Percentiles rank a stretch among this genome's conserved stretches.
Conservation (phyloP, 2,113 vertebrate species). For the Neopipo cinnamomea region DNA sequence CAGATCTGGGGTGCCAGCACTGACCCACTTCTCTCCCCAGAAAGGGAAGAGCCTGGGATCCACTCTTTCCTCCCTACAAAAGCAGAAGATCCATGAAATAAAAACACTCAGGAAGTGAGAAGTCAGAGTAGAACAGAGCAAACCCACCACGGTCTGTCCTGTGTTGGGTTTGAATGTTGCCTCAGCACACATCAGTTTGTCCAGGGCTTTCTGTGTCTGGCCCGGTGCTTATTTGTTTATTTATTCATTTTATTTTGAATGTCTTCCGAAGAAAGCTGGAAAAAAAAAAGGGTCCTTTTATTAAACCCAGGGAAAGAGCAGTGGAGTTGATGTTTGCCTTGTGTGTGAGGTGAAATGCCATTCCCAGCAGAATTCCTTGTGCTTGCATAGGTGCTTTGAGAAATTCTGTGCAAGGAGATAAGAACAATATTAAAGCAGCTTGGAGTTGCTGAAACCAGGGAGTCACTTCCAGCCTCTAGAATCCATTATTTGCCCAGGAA, state of each 20-base stretch:
- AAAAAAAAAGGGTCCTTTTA: neutral
- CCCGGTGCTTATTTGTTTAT: neutral
- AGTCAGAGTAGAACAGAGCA: neutral
- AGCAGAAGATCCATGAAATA: neutral
- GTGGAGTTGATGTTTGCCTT: neutral
- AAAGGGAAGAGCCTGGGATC: neutral
- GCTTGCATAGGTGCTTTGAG: neutral
- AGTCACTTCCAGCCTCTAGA: neutral
- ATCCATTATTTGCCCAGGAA: neutral
- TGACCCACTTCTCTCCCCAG: neutral
- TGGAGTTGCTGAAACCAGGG: neutral
- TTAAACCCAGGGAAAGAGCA: neutral
- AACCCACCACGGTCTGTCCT: rapidly evolving
- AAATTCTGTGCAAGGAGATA: neutral
- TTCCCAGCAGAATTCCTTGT: neutral
- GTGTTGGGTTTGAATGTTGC: neutral
- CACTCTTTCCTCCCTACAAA: neutral
- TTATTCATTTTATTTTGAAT: neutral
- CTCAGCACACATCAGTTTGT: neutral
- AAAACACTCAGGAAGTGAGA: neutral
- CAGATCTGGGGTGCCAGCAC: neutral
- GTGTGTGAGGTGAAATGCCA: neutral
- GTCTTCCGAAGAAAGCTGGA: neutral
- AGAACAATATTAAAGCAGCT: neutral
- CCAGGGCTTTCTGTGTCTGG: neutral